phyloP scores from a whole-genome alignment of 2,113 vertebrate genomes.

The Noturus placidus region DNA sequence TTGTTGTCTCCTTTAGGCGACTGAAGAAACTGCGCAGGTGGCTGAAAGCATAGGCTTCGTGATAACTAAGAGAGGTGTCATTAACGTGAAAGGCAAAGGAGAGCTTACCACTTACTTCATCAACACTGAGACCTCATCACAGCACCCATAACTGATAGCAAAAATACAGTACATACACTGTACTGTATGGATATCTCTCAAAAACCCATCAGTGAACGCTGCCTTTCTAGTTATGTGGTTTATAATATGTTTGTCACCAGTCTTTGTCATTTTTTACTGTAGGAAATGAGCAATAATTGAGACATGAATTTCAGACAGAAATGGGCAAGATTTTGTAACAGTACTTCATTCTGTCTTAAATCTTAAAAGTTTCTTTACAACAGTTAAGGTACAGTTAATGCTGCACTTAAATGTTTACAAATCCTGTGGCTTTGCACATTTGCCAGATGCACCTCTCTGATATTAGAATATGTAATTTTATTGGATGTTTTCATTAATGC shows the following conservation, averaged over 20 bases:
- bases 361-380: not conserved
- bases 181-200: not conserved
- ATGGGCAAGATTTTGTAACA: not conserved
- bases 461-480: constrained; percentile 3
- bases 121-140: constrained; percentile 59
- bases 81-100: constrained; percentile 91
- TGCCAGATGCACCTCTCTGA: not conserved
- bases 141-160: not conserved
- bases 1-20: constrained; percentile 71
- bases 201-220: not conserved
- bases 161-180: not conserved
- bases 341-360: not conserved
- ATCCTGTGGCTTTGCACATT: not conserved
- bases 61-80: constrained; percentile 76
- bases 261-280: not conserved
- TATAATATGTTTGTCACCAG: not conserved
- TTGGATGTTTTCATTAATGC: not conserved
- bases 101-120: constrained; percentile 85
- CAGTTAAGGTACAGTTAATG: not conserved
- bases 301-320: not conserved
- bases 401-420: constrained; percentile 27
- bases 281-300: not conserved
- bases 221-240: not conserved
- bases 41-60: constrained; percentile 76
- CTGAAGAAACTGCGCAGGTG: constrained; percentile 78